These are phyloP conservation scores for Anas platyrhynchos DNA, from an alignment of 2,113 vertebrate species.

Conservation along the genomic window DNA sequence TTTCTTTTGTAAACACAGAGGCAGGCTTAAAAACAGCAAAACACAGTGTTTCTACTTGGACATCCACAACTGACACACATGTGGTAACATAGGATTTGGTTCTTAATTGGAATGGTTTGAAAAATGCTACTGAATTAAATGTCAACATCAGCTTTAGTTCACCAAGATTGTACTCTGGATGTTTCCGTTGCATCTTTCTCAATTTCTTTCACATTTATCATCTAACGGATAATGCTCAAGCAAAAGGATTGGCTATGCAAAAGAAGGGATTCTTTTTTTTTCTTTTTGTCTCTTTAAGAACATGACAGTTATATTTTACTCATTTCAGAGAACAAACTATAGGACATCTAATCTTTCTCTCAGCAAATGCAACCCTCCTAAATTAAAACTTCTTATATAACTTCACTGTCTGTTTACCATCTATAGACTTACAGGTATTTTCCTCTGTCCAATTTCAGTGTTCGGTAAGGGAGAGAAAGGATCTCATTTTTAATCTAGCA, in stretches of 20 bases:
- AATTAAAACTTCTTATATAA: background rate
- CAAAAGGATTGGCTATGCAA: background rate
- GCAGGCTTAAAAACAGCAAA: background rate
- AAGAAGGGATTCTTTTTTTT: background rate
- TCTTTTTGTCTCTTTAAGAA: background rate
- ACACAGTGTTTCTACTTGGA: background rate
- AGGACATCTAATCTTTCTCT: background rate
- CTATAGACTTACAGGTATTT: background rate
- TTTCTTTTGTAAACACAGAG: background rate
- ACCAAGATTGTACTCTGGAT: background rate
- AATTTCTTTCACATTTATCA: background rate
- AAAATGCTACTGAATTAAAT: background rate
- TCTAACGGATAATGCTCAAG: background rate
- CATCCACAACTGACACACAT: background rate
- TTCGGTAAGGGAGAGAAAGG: background rate
- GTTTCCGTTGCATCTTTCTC: background rate
- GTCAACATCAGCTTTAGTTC: background rate
- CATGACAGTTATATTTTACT: background rate
- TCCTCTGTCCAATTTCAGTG: background rate
- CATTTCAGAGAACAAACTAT: background rate
- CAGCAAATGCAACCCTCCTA: background rate
- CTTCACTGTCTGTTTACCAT: background rate
- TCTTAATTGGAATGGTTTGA: background rate
- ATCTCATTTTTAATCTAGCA: background rate
- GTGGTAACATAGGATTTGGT: background rate